Evolutionary conservation across 2,113 vertebrate species (phyloP).

Genomic region (Salvelinus namaycush): DNA sequence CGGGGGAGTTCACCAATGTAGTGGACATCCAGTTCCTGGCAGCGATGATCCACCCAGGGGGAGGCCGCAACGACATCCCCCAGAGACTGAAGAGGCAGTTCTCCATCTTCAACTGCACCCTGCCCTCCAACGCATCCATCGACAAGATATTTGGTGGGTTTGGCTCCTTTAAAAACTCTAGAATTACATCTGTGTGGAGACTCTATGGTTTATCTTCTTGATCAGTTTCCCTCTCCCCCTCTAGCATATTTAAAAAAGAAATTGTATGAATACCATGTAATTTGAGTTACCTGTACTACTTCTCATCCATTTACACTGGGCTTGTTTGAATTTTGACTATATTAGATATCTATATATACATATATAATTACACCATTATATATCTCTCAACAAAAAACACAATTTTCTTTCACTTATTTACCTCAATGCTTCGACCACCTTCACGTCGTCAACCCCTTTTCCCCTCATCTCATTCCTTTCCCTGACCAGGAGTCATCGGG

Average conservation of each 20-base stretch:
- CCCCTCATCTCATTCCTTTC: neutral
- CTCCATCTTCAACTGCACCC: constrained; percentile 91
- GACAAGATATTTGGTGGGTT: constrained; percentile 96
- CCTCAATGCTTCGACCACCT: neutral
- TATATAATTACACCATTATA: too few species aligned
- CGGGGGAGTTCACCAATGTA: constrained; percentile 92
- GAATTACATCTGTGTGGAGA: too few species aligned
- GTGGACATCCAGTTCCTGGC: constrained; percentile 92
- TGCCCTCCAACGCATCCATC: constrained; percentile 90
- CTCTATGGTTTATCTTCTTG: neutral
- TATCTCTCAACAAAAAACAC: too few species aligned
- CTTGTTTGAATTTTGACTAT: too few species aligned
- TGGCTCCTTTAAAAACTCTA: too few species aligned
- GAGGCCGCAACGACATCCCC: constrained; percentile 94
- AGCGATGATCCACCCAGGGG: constrained; percentile 96
- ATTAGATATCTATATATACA: too few species aligned
- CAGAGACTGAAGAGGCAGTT: constrained; percentile 96
- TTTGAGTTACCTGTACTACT: neutral
- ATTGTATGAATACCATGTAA: neutral
- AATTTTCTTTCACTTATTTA: too few species aligned
- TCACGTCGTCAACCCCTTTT: neutral
- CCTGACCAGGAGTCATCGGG: constrained; percentile 84
- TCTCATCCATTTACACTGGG: neutral
- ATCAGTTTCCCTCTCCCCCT: neutral
- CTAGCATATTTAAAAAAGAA: neutral